A percentile compares a stretch with the other conserved stretches of the same genome.
phyloP scores from a whole-genome alignment of 37 sponge, comb jelly and placozoan genomes.

The Geodia barretti region DNA sequence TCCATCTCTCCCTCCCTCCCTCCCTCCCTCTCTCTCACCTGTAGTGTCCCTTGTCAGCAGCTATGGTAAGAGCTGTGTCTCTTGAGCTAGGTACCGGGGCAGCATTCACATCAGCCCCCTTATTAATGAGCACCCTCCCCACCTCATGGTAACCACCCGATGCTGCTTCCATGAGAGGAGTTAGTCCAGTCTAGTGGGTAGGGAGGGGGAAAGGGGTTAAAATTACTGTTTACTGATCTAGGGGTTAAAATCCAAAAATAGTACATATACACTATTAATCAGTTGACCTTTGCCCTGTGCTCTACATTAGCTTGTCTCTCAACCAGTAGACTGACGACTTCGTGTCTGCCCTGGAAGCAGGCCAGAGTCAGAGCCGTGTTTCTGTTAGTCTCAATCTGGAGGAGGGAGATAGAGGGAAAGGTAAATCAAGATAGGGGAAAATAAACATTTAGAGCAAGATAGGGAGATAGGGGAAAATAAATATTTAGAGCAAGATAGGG shows the following conservation, averaged over 20 bases:
- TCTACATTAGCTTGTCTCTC: conserved; percentile 89
- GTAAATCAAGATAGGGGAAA: not conserved
- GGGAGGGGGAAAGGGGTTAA: not conserved
- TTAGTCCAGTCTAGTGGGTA: conserved; percentile 78
- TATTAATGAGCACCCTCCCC: conserved; percentile 77
- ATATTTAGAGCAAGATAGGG: too few relatives aligned
- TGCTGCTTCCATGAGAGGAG: conserved; percentile 95
- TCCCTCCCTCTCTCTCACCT: conserved; percentile 5
- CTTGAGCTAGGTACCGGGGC: conserved; percentile 91
- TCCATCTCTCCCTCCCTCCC: not conserved
- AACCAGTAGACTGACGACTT: conserved; percentile 87
- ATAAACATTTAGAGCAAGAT: not conserved
- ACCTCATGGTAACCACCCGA: conserved; percentile 93
- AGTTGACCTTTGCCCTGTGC: conserved; percentile 82
- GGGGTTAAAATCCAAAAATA: too few relatives aligned
- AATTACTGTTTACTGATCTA: not conserved
- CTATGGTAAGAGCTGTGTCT: conserved; percentile 92
- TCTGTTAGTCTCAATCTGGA: conserved; percentile 91
- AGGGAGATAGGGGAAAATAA: not conserved
- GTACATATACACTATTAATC: not conserved
- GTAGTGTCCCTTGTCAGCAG: conserved; percentile 92
- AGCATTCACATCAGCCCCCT: conserved; percentile 93
- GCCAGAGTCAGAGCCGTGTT: conserved; percentile 96
- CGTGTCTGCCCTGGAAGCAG: conserved; percentile 94
- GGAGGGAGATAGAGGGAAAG: too few relatives aligned